Conservation (phyloP, 2,888 invertebrate genomes). For the Epinotia nisella region DNA sequence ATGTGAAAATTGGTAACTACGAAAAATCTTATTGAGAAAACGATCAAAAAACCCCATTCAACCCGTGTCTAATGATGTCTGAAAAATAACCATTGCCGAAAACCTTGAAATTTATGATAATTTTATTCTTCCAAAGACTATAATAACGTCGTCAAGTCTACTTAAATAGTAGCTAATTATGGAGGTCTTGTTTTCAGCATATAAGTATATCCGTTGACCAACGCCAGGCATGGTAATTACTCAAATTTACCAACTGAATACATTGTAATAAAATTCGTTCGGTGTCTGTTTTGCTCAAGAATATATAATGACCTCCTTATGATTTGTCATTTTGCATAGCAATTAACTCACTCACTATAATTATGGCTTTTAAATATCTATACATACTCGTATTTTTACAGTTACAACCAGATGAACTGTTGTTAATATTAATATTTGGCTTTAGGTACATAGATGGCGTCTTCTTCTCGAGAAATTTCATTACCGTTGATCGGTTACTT, state of each 20-base stretch:
- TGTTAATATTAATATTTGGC: too few species aligned
- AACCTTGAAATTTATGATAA: constrained; percentile 34
- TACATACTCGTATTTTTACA: too few species aligned
- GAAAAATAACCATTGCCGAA: constrained; percentile 25
- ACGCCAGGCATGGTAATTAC: constrained; percentile 4
- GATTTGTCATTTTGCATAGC: neutral
- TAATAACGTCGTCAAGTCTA: constrained; percentile 25
- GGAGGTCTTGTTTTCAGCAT: constrained; percentile 4
- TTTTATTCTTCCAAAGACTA: constrained; percentile 18
- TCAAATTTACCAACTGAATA: constrained; percentile 2
- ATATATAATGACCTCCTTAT: constrained; percentile 2
- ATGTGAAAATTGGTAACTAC: too few species aligned
- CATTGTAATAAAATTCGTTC: neutral
- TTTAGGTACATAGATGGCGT: neutral
- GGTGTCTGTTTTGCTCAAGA: neutral
- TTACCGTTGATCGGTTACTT: constrained; percentile 14
- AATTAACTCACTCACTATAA: neutral
- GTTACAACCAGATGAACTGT: too few species aligned
- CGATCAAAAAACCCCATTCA: neutral
- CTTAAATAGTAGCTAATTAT: constrained; percentile 34
- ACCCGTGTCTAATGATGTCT: constrained; percentile 23
- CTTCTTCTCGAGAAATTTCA: constrained; percentile 10
- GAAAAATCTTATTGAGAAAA: too few species aligned
- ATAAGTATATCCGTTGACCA: neutral
- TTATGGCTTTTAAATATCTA: neutral